Conservation (phyloP, 2,113 vertebrate species). For the Centropristis striata region DNA sequence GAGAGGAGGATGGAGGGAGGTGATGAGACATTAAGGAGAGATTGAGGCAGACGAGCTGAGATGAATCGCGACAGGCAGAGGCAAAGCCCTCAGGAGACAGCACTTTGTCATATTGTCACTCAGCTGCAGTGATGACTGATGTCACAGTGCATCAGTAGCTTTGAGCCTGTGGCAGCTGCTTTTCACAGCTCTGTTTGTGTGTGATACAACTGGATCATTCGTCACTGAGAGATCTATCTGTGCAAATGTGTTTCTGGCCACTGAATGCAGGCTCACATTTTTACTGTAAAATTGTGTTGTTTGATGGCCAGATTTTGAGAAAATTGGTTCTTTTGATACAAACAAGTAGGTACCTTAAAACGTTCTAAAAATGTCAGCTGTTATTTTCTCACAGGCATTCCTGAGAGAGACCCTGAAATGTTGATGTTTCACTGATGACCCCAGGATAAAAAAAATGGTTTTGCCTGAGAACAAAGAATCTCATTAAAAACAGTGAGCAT, state of each 20-base stretch:
- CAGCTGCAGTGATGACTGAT: conserved; percentile 49
- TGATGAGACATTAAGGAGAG: conserved; percentile 55
- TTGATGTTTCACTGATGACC: neutral
- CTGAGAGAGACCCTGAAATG: neutral
- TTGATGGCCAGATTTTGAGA: neutral
- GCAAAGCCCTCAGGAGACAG: conserved; percentile 49
- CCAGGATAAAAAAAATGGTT: neutral
- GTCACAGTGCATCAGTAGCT: conserved; percentile 39
- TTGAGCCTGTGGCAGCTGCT: conserved; percentile 28
- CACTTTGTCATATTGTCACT: conserved; percentile 69
- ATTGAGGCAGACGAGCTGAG: conserved; percentile 40
- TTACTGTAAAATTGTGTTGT: no score
- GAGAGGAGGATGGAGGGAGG: conserved; percentile 26
- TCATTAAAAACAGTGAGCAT: neutral
- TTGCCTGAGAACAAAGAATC: neutral
- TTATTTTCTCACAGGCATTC: neutral
- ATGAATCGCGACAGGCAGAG: conserved; percentile 49
- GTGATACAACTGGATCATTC: conserved; percentile 20
- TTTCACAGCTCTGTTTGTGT: conserved; percentile 48
- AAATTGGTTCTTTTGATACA: neutral
- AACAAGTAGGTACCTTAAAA: no score
- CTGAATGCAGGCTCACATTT: neutral
- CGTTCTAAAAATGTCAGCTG: neutral
- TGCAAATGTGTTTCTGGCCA: conserved; percentile 1
- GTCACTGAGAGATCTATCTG: conserved; percentile 6